Percentiles rank a stretch among this genome's conserved stretches.
Evolutionary conservation across 2,113 vertebrate species (phyloP).

Genomic region (Laticauda colubrina): DNA sequence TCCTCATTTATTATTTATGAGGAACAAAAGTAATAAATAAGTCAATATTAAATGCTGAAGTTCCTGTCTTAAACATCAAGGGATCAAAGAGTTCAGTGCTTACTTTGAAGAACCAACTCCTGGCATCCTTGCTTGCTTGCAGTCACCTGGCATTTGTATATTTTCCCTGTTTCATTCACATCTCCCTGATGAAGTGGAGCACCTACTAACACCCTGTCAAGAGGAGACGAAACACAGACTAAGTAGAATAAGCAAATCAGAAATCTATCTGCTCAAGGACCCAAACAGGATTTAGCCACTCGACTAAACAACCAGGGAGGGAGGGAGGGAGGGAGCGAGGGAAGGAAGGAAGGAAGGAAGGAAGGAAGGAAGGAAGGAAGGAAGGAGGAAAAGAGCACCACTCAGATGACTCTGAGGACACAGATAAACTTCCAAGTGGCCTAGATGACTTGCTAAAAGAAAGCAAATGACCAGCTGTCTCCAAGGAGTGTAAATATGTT

Average conservation of each 20-base stretch:
- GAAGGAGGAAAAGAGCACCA: too few relatives aligned
- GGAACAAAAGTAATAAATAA: background rate
- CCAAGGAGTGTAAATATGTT: too few relatives aligned
- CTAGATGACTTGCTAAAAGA: too few relatives aligned
- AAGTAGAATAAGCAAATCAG: background rate
- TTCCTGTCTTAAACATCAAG: background rate
- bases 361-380: too few relatives aligned
- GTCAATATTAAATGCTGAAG: background rate
- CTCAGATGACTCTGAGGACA: too few relatives aligned
- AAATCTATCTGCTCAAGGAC: background rate
- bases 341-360: too few relatives aligned
- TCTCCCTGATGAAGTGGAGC: slow-evolving; percentile 48
- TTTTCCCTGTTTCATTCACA: slow-evolving; percentile 33
- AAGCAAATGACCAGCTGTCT: too few relatives aligned
- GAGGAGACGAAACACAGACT: background rate
- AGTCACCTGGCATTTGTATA: slow-evolving; percentile 39
- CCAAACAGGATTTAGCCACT: background rate
- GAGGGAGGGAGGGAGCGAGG: too few relatives aligned
- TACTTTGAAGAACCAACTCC: slow-evolving; percentile 40
- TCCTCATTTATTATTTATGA: background rate
- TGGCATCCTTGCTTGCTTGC: slow-evolving; percentile 2
- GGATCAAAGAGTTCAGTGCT: slow-evolving; percentile 21
- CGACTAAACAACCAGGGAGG: background rate
- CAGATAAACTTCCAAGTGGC: too few relatives aligned
- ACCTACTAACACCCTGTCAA: slow-evolving; percentile 47